Evolutionary conservation across 2,113 vertebrate genomes (phyloP).

Genomic region (Hypocryptadius cinnamomeus): DNA sequence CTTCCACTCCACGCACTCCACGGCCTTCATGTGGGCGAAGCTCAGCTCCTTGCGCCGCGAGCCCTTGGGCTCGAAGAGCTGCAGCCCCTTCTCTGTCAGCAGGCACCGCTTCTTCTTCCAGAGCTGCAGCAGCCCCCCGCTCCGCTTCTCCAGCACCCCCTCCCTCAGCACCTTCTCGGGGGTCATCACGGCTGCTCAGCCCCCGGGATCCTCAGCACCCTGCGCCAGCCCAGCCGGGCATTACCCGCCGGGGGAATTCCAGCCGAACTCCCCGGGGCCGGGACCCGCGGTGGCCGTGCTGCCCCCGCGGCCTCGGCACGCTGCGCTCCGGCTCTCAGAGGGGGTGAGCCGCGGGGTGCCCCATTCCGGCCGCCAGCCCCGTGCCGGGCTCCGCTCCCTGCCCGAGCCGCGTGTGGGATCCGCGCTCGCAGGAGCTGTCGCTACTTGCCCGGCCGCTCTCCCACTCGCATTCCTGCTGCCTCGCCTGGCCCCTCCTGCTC

Average conservation of each 20-base stretch:
- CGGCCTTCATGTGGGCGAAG: constrained; percentile 84
- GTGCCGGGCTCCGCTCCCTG: not conserved
- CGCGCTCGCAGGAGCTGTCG: constrained; percentile 72
- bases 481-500: constrained; percentile 62
- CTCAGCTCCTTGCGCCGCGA: constrained; percentile 82
- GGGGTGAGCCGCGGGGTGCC: not conserved
- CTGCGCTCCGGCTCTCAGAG: not conserved
- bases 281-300: not conserved
- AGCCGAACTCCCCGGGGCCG: not conserved
- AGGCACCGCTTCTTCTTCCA: constrained; percentile 92
- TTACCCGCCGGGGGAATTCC: not conserved
- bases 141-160: constrained; percentile 90
- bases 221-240: not conserved
- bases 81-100: constrained; percentile 85
- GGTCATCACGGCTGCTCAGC: constrained; percentile 61
- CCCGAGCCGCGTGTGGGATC: constrained; percentile 33
- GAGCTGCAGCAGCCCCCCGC: constrained; percentile 88
- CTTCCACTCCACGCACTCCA: constrained; percentile 94
- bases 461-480: constrained; percentile 65
- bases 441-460: constrained; percentile 76
- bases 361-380: not conserved
- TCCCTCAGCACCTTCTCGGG: constrained; percentile 77
- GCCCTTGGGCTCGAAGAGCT: constrained; percentile 73
- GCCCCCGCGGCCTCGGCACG: rapidly evolving
- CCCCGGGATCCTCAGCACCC: not conserved